Evolutionary conservation across 1,140 invertebrate species (phyloP).

Genomic region (Anthonomus grandis): DNA sequence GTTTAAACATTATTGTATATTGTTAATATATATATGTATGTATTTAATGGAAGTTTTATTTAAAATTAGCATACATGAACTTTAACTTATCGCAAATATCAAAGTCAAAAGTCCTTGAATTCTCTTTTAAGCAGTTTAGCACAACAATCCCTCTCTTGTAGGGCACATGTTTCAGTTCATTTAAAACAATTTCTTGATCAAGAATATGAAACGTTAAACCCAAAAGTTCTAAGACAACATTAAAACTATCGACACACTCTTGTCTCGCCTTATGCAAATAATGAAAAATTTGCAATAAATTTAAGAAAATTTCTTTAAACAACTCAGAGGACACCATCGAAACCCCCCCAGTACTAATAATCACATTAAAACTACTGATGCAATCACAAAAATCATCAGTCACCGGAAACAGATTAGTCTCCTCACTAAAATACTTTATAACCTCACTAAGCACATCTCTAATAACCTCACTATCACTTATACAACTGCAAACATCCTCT

Average conservation of each 20-base stretch:
- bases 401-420: slow-evolving; percentile 33
- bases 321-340: slow-evolving; percentile 4
- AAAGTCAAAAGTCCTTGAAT: slow-evolving; percentile 10
- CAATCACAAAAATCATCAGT: slow-evolving; percentile 30
- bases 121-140: slow-evolving; percentile 24
- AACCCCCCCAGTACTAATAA: slow-evolving; percentile 28
- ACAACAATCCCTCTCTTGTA: slow-evolving; percentile 18
- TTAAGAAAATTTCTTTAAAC: slow-evolving; percentile 18
- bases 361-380: slow-evolving; percentile 29
- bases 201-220: slow-evolving; percentile 19
- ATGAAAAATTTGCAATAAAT: slow-evolving; percentile 24
- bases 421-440: slow-evolving; percentile 27
- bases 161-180: slow-evolving; percentile 6
- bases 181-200: slow-evolving; percentile 9
- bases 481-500: too few species aligned
- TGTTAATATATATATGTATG: too few species aligned
- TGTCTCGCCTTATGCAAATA: slow-evolving; percentile 15
- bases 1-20: too few species aligned
- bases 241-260: slow-evolving; percentile 14
- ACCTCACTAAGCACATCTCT: slow-evolving; percentile 12
- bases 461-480: slow-evolving; percentile 12
- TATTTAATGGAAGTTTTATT: too few species aligned
- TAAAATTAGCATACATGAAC: slow-evolving; percentile 16
- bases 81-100: slow-evolving; percentile 18
- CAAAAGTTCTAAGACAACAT: slow-evolving; percentile 21